Evolutionary conservation across 2,888 invertebrate genomes (phyloP).

Genomic region (Ichneumoninae sp.): DNA sequence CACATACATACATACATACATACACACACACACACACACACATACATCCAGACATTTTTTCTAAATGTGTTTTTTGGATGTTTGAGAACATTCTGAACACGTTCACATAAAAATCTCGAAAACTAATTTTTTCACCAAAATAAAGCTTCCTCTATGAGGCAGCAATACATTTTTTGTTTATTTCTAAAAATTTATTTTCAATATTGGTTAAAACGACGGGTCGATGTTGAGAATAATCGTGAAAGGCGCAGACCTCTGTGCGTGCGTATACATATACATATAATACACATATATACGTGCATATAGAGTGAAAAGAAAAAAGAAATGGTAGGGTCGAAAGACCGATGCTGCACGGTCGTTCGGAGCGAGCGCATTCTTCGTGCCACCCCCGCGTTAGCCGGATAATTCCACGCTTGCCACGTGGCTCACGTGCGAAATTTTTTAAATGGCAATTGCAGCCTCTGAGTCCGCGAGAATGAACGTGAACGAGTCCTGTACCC

Average conservation of each 20-base stretch:
- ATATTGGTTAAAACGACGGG: background rate
- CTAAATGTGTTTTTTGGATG: too few relatives aligned
- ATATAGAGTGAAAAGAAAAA: background rate
- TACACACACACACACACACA: too few relatives aligned
- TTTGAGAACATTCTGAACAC: too few relatives aligned
- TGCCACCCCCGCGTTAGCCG: conserved; percentile 68
- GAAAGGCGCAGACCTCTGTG: background rate
- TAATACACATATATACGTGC: background rate
- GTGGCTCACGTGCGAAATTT: conserved; percentile 78
- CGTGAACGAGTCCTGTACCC: conserved; percentile 49
- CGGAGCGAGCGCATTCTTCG: conserved; percentile 54
- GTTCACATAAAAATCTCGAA: too few relatives aligned
- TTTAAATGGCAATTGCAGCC: conserved; percentile 68
- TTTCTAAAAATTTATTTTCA: background rate
- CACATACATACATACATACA: too few relatives aligned
- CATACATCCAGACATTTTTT: too few relatives aligned
- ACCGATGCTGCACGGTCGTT: conserved; percentile 50
- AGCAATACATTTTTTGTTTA: too few relatives aligned
- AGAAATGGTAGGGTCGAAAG: conserved; percentile 16
- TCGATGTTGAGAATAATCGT: conserved; percentile 12
- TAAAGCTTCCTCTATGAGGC: too few relatives aligned
- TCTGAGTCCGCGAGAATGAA: conserved; percentile 50
- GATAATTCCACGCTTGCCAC: conserved; percentile 73
- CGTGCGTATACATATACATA: background rate
- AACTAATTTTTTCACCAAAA: too few relatives aligned